phyloP scores from a whole-genome alignment of 1,140 invertebrate species.

The Trachymyrmex septentrionalis region DNA sequence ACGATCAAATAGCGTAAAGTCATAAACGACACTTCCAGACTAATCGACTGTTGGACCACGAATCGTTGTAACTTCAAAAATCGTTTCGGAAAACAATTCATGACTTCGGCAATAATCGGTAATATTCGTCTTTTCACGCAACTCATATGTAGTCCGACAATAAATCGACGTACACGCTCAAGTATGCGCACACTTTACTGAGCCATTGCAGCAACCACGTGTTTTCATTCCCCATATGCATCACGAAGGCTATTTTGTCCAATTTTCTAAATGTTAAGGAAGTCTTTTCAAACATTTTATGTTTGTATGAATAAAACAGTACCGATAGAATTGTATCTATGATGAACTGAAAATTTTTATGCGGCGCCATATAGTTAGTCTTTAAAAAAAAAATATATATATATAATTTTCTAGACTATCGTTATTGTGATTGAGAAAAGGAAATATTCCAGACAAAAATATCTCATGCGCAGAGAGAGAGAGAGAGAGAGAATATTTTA shows the following conservation, averaged over 20 bases:
- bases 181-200: not conserved
- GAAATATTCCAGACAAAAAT: not conserved
- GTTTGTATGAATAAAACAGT: no score
- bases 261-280: not conserved
- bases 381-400: no score
- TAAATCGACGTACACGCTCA: not conserved
- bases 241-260: not conserved
- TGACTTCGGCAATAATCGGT: slow-evolving; percentile 13
- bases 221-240: not conserved
- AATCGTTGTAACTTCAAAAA: not conserved
- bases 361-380: no score
- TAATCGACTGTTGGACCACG: not conserved
- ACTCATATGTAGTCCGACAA: not conserved
- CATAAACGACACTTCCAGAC: not conserved
- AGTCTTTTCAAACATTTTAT: no score
- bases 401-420: no score
- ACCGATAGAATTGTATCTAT: no score
- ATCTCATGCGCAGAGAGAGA: not conserved
- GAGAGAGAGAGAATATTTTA: slow-evolving; percentile 8
- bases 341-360: no score
- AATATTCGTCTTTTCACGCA: not conserved
- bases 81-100: not conserved
- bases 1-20: not conserved
- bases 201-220: not conserved
- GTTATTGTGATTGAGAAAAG: not conserved